These are phyloP conservation scores for Catalaphyllia jardinei DNA, from an alignment of 64 coral and sea anemone genomes.

Conservation along the genomic window DNA sequence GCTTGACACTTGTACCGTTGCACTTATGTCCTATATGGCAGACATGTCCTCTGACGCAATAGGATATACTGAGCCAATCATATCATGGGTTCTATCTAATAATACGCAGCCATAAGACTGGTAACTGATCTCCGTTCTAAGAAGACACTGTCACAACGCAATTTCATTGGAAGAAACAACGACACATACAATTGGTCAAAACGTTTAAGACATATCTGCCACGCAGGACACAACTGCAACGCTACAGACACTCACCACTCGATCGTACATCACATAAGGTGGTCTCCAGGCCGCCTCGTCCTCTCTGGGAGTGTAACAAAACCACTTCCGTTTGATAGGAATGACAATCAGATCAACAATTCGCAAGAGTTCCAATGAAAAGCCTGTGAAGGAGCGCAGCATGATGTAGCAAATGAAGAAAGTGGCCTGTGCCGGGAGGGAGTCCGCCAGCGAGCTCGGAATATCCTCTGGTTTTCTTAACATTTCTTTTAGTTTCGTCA, in stretches of 20 bases:
- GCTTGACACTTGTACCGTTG: too few relatives aligned
- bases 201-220: too few relatives aligned
- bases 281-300: slow-evolving; percentile 79
- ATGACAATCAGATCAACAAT: slow-evolving; percentile 79
- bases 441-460: slow-evolving; percentile 53
- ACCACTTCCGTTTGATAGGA: slow-evolving; percentile 78
- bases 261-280: slow-evolving; percentile 63
- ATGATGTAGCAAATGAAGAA: slow-evolving; percentile 94
- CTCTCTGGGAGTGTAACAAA: slow-evolving; percentile 76
- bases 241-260: background rate
- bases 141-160: too few relatives aligned
- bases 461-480: slow-evolving; percentile 59
- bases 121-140: too few relatives aligned
- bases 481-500: slow-evolving; percentile 52
- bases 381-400: slow-evolving; percentile 62
- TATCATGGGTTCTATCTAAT: too few relatives aligned
- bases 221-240: too few relatives aligned
- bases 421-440: slow-evolving; percentile 78
- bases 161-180: too few relatives aligned
- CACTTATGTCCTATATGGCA: too few relatives aligned
- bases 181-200: too few relatives aligned
- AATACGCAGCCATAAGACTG: too few relatives aligned
- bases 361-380: slow-evolving; percentile 75
- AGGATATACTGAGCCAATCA: too few relatives aligned
- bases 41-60: too few relatives aligned